These are phyloP conservation scores for Macheiramphus alcinus DNA, from an alignment of 2,113 vertebrate species.

Conservation along the genomic window DNA sequence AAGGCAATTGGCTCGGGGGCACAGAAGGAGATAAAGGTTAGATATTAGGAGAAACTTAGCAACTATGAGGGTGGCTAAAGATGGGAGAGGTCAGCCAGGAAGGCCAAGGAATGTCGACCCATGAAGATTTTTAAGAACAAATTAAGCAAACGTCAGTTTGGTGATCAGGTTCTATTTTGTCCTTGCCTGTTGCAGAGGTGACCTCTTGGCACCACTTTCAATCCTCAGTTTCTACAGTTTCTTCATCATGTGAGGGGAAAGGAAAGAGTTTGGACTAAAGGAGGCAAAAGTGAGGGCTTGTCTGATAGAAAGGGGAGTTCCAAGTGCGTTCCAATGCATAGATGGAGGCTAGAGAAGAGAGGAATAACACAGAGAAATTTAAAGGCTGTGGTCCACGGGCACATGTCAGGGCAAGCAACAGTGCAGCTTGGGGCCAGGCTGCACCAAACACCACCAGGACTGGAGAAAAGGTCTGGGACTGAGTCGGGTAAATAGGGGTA, in stretches of 20 bases:
- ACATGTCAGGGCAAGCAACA: neutral
- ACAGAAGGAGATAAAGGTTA: neutral
- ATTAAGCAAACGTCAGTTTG: neutral
- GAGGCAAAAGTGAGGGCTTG: neutral
- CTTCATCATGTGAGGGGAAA: neutral
- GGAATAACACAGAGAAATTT: neutral
- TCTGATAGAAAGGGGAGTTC: neutral
- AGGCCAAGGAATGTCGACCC: neutral
- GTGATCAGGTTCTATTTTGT: neutral
- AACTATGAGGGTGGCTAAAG: neutral
- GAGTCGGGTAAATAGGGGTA: neutral
- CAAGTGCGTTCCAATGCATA: neutral
- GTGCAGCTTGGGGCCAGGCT: rapidly evolving
- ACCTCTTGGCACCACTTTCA: neutral
- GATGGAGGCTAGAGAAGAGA: neutral
- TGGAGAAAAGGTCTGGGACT: neutral
- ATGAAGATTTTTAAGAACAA: neutral
- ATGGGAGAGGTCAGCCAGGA: neutral
- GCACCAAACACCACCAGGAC: neutral
- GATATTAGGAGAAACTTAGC: neutral
- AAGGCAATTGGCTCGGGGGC: neutral
- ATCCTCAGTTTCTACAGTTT: neutral
- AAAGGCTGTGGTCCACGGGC: neutral
- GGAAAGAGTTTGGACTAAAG: neutral
- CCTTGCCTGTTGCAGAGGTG: neutral